A percentile compares a stretch with the other conserved stretches of the same genome.
Evolutionary conservation across 2,797 vertebrate species (phyloP).

Genomic region (Pitangus sulphuratus): DNA sequence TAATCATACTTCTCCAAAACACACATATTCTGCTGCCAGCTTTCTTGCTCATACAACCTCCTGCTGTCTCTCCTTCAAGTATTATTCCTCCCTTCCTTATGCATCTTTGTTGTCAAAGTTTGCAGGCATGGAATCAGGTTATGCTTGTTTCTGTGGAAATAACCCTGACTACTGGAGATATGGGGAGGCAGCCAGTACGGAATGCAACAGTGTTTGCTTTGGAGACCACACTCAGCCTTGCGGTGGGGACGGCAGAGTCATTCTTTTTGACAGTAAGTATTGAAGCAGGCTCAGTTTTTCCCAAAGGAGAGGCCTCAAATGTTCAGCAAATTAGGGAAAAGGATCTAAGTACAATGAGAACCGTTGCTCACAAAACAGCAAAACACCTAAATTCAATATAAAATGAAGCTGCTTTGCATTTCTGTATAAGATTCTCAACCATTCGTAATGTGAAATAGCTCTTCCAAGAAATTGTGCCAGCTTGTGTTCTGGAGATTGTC

Average conservation of each 20-base stretch:
- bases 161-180: constrained; percentile 89
- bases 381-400: neutral
- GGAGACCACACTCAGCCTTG: constrained; percentile 97
- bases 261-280: constrained; percentile 94
- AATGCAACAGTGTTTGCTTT: constrained; percentile 96
- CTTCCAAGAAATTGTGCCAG: neutral
- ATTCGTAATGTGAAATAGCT: neutral
- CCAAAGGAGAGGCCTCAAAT: constrained; percentile 27
- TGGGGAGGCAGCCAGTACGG: constrained; percentile 87
- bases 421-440: neutral
- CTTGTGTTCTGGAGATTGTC: neutral
- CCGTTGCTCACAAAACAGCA: neutral
- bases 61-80: neutral
- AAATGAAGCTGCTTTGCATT: neutral
- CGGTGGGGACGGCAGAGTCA: constrained; percentile 94
- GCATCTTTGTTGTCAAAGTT: constrained; percentile 80
- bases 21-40: neutral
- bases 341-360: neutral
- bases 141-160: constrained; percentile 96
- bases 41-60: neutral
- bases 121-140: constrained; percentile 96
- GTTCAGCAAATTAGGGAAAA: constrained; percentile 18
- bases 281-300: neutral
- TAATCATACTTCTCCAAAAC: neutral
- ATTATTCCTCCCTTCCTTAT: neutral